These are phyloP conservation scores for Taxidea taxus DNA, from an alignment of 2,113 vertebrate genomes.

Conservation along the genomic window DNA sequence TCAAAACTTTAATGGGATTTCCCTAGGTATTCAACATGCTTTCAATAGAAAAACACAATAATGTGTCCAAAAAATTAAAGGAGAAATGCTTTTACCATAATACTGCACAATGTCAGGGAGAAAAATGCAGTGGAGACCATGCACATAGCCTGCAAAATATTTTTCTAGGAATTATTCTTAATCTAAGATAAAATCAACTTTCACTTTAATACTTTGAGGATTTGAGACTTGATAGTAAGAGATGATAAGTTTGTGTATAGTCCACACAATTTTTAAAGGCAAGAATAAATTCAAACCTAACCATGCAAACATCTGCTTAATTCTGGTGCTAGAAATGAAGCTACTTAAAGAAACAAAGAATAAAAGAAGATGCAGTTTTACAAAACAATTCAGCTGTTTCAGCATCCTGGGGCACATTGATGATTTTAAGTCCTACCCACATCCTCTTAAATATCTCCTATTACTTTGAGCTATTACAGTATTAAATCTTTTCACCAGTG, in stretches of 20 bases:
- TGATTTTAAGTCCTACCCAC: background rate
- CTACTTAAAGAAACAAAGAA: constrained; percentile 24
- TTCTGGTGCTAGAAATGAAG: background rate
- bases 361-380: background rate
- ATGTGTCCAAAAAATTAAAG: background rate
- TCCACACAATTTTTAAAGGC: background rate
- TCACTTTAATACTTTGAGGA: background rate
- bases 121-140: background rate
- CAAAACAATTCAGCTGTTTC: background rate
- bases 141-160: background rate
- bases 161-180: background rate
- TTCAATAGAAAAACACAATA: constrained; percentile 1
- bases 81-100: background rate
- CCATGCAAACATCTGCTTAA: constrained; percentile 36
- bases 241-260: background rate
- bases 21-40: background rate
- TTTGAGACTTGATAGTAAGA: background rate
- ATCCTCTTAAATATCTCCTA: background rate
- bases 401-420: background rate
- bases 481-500: background rate
- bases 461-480: background rate
- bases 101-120: background rate
- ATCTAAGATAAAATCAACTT: background rate
- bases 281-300: constrained; percentile 42
- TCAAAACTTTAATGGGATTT: background rate